Conservation (phyloP, 2,113 vertebrate species). For the Rallus limicola region DNA sequence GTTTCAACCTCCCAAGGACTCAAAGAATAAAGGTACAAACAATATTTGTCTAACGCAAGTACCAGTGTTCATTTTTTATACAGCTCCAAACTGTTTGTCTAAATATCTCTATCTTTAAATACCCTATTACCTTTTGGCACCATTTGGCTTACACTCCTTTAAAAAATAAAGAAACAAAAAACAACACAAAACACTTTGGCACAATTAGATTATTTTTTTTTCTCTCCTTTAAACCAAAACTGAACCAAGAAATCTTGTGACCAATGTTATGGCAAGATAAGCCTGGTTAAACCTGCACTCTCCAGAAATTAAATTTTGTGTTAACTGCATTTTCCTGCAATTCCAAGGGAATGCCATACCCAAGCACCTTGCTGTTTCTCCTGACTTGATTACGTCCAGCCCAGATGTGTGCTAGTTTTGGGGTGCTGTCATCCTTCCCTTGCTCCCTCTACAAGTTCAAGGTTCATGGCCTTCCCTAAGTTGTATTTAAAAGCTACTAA, state of each 20-base stretch:
- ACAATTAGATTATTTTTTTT: slow-evolving; percentile 7
- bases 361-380: neutral
- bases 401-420: neutral
- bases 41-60: slow-evolving; percentile 49
- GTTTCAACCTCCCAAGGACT: slow-evolving; percentile 39
- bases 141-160: slow-evolving; percentile 66
- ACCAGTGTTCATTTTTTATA: slow-evolving; percentile 70
- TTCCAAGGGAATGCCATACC: neutral
- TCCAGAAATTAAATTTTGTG: slow-evolving; percentile 48
- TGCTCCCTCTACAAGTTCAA: neutral
- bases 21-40: slow-evolving; percentile 17
- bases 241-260: slow-evolving; percentile 50
- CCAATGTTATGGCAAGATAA: slow-evolving; percentile 58
- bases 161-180: slow-evolving; percentile 15
- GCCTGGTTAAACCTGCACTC: slow-evolving; percentile 41
- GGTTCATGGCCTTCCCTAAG: slow-evolving; percentile 31
- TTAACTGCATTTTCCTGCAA: slow-evolving; percentile 33
- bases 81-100: slow-evolving; percentile 76
- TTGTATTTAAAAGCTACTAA: slow-evolving; percentile 39
- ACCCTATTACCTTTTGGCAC: slow-evolving; percentile 78
- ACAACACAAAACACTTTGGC: slow-evolving; percentile 75
- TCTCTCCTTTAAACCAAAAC: slow-evolving; percentile 49
- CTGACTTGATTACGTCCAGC: neutral
- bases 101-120: slow-evolving; percentile 68
- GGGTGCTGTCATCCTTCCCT: neutral